Percentiles rank a stretch among this genome's conserved stretches.
These are phyloP conservation scores for Triplophysa yarkandensis DNA, from an alignment of 2,797 vertebrate genomes.

Conservation along the genomic window DNA sequence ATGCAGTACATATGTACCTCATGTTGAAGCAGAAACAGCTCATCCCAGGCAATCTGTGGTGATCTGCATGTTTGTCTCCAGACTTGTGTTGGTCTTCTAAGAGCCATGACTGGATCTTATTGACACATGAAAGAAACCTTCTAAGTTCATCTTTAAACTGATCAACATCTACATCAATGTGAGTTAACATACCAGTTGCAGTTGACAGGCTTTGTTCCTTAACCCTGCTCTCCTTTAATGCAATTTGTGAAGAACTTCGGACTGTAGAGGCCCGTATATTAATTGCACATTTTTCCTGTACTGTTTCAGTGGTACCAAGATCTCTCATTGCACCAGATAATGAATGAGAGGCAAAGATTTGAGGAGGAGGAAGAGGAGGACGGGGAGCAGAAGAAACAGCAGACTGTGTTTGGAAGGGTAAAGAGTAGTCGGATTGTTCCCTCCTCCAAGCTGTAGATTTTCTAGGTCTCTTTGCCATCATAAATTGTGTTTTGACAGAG, in stretches of 20 bases:
- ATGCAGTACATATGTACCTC: slow-evolving; percentile 62
- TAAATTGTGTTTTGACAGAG: no score
- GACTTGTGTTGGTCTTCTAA: fast-evolving
- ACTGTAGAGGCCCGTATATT: background rate
- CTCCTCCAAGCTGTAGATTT: no score
- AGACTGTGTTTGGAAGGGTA: no score
- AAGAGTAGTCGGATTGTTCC: no score
- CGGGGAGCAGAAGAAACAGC: background rate
- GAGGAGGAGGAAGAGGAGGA: background rate
- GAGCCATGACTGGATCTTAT: background rate
- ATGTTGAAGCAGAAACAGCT: slow-evolving; percentile 76
- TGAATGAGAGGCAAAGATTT: background rate
- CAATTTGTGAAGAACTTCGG: background rate
- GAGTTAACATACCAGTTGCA: background rate
- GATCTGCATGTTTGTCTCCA: background rate
- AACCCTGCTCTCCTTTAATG: background rate
- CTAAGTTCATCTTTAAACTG: background rate
- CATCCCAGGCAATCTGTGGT: slow-evolving; percentile 57
- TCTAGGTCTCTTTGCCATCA: no score
- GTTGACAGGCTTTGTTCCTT: background rate
- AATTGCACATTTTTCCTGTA: no score
- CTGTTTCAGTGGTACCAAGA: no score
- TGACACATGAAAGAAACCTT: background rate
- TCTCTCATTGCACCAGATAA: no score
- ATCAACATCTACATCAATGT: background rate